Evolutionary conservation across 2,113 vertebrate genomes (phyloP).

Genomic region (Tragelaphus buxtoni): DNA sequence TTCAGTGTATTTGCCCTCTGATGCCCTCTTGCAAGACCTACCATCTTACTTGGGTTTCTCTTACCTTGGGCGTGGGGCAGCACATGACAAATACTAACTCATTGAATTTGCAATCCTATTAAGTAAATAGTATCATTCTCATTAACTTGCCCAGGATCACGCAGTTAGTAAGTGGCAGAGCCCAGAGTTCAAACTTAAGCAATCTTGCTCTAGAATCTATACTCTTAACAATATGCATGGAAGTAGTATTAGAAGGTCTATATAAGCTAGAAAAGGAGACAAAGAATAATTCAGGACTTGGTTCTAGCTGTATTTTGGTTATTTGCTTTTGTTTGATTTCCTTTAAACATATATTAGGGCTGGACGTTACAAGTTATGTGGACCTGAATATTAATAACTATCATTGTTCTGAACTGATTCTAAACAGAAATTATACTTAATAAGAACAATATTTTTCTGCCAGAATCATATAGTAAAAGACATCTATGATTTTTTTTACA

Average conservation of each 20-base stretch:
- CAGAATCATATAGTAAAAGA: conserved; percentile 56
- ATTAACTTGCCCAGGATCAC: background rate
- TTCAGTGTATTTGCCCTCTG: too few relatives aligned
- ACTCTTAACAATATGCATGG: background rate
- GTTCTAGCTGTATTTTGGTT: background rate
- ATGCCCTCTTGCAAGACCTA: too few relatives aligned
- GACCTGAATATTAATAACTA: background rate
- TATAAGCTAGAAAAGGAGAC: background rate
- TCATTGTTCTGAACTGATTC: conserved; percentile 44
- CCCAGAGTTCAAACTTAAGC: background rate
- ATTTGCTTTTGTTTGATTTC: background rate
- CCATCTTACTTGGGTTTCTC: too few relatives aligned
- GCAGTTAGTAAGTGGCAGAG: background rate
- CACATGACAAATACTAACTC: background rate
- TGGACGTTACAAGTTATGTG: background rate
- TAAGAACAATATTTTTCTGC: background rate
- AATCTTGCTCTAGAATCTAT: background rate
- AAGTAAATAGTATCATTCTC: background rate
- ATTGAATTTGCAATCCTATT: background rate
- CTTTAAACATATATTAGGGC: background rate
- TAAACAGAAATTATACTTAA: conserved; percentile 38
- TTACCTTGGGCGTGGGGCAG: background rate
- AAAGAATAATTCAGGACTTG: background rate
- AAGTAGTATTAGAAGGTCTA: background rate
- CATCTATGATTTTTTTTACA: conserved; percentile 40